Evolutionary conservation across 2,797 vertebrate species (phyloP).

Genomic region (Nyctibius grandis): DNA sequence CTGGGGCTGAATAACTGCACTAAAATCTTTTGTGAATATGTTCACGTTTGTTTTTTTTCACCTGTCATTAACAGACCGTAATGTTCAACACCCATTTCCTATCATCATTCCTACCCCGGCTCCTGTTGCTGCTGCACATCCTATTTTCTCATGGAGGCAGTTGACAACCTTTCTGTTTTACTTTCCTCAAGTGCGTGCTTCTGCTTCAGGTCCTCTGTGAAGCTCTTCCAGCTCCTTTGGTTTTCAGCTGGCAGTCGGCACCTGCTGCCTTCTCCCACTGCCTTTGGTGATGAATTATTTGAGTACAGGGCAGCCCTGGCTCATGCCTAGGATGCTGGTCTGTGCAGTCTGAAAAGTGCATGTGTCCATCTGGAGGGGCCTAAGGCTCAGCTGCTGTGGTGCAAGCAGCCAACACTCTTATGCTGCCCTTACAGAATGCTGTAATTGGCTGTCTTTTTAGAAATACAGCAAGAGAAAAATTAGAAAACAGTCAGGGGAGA

Average conservation of each 20-base stretch:
- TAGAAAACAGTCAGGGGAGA: not conserved
- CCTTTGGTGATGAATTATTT: not conserved
- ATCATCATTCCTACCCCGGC: not conserved
- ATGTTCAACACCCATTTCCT: not conserved
- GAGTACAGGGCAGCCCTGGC: not conserved
- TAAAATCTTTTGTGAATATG: not conserved
- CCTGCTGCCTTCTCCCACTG: not conserved
- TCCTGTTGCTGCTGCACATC: not conserved
- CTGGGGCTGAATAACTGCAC: not conserved
- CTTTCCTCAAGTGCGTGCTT: not conserved
- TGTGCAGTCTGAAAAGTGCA: not conserved
- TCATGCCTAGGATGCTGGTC: not conserved
- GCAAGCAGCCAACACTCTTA: not conserved
- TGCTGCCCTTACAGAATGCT: not conserved
- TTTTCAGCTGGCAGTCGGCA: not conserved
- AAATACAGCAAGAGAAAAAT: not conserved
- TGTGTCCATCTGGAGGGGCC: not conserved
- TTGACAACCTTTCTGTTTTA: not conserved
- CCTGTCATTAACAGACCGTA: not conserved
- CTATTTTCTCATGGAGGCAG: not conserved
- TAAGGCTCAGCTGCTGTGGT: not conserved
- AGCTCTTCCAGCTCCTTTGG: not conserved
- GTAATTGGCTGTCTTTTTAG: not conserved
- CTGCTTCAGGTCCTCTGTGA: not conserved
- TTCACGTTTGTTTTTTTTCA: not conserved